These are phyloP conservation scores for Colaptes auratus DNA, from an alignment of 2,113 vertebrate genomes.

Conservation along the genomic window DNA sequence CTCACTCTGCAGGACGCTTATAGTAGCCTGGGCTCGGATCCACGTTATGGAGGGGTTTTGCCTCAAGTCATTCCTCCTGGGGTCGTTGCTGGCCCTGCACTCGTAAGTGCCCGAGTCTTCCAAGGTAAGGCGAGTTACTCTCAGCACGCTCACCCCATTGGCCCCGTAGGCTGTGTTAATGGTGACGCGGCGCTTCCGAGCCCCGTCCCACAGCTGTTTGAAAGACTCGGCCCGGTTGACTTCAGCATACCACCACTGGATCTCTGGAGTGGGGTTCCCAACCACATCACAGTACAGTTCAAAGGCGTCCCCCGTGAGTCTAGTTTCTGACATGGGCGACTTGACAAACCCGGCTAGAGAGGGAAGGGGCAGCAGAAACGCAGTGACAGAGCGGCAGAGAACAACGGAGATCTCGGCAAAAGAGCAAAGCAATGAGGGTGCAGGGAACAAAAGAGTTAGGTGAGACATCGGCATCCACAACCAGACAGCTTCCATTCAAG, in stretches of 20 bases:
- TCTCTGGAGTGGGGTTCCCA: slow-evolving; percentile 96
- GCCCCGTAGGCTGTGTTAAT: slow-evolving; percentile 95
- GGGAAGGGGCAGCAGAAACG: slow-evolving; percentile 85
- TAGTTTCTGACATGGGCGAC: slow-evolving; percentile 99
- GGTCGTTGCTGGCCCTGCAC: slow-evolving; percentile 99
- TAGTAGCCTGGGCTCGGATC: slow-evolving; percentile 99
- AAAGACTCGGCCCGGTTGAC: slow-evolving; percentile 98
- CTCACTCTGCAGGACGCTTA: slow-evolving; percentile 99
- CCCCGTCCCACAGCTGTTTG: slow-evolving; percentile 98
- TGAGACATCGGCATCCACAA: slow-evolving; percentile 61
- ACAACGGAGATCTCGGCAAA: slow-evolving; percentile 69
- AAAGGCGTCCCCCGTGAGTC: slow-evolving; percentile 99
- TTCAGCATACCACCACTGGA: slow-evolving; percentile 99
- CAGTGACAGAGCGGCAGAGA: slow-evolving; percentile 77
- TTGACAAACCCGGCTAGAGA: slow-evolving; percentile 99
- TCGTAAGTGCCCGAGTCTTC: slow-evolving; percentile 99
- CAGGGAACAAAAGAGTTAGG: slow-evolving; percentile 77
- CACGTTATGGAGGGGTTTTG: slow-evolving; percentile 98
- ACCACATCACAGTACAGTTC: slow-evolving; percentile 99
- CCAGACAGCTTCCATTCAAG: slow-evolving; percentile 60
- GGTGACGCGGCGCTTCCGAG: slow-evolving; percentile 93
- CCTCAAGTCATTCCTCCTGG: slow-evolving; percentile 95
- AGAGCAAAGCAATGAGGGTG: slow-evolving; percentile 78
- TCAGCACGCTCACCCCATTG: slow-evolving; percentile 97
- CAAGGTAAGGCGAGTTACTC: slow-evolving; percentile 91